Percentiles rank a stretch among this genome's conserved stretches.
These are phyloP conservation scores for Lissocephala sabroskyi DNA, from an alignment of 2,888 invertebrate genomes.

Conservation along the genomic window DNA sequence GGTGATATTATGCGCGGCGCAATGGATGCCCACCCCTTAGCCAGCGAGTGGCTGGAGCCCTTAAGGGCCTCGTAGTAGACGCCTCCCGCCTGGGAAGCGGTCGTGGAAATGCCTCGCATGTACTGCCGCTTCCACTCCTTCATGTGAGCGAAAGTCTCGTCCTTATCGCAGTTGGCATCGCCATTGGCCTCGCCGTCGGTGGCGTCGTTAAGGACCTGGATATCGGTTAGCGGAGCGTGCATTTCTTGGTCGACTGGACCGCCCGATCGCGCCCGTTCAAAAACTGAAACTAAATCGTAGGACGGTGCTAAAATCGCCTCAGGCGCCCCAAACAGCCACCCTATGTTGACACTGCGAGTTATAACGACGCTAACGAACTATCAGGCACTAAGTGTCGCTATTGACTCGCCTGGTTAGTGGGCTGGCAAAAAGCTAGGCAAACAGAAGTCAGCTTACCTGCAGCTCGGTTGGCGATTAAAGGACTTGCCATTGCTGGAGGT, in stretches of 20 bases:
- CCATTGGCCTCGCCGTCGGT: constrained; percentile 51
- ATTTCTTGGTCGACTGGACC: too few relatives aligned
- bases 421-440: constrained; percentile 18
- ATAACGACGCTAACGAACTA: constrained; percentile 36
- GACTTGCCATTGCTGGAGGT: constrained; percentile 60
- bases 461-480: constrained; percentile 67
- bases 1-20: background rate
- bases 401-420: constrained; percentile 20
- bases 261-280: too few relatives aligned
- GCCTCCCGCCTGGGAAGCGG: constrained; percentile 65
- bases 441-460: constrained; percentile 59
- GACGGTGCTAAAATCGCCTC: constrained; percentile 11
- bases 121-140: constrained; percentile 67
- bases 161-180: constrained; percentile 37
- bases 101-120: constrained; percentile 66
- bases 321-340: constrained; percentile 4
- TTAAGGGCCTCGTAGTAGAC: constrained; percentile 69
- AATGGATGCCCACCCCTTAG: constrained; percentile 65
- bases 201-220: constrained; percentile 52
- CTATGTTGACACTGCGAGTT: constrained; percentile 37
- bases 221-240: constrained; percentile 58
- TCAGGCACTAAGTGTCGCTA: too few relatives aligned
- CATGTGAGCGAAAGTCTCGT: constrained; percentile 52
- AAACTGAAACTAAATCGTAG: constrained; percentile 27
- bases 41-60: constrained; percentile 61